Conservation (phyloP, 2,113 vertebrate species). For the Nycticryphes semicollaris region DNA sequence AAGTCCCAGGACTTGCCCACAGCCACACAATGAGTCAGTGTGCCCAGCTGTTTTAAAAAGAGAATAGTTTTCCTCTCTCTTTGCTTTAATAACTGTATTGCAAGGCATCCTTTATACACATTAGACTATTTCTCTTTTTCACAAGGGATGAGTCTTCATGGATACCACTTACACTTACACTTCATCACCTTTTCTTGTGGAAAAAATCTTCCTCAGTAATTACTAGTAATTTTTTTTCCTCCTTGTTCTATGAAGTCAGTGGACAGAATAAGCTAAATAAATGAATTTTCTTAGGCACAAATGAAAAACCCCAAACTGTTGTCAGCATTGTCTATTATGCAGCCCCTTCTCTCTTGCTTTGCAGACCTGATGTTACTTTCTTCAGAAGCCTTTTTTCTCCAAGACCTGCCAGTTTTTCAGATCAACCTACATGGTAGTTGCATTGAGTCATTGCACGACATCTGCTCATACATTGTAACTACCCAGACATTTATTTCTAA, state of each 20-base stretch:
- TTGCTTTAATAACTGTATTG: not conserved
- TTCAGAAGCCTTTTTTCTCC: not conserved
- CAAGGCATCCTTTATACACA: not conserved
- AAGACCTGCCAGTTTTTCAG: not conserved
- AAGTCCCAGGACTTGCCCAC: not conserved
- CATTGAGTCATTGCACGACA: not conserved
- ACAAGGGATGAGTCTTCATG: not conserved
- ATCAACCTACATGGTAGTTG: not conserved
- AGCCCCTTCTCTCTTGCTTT: not conserved
- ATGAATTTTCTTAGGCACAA: not conserved
- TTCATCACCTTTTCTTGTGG: not conserved
- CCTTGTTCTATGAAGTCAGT: not conserved
- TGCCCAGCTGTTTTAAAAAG: not conserved
- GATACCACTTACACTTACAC: not conserved
- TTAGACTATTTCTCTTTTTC: not conserved
- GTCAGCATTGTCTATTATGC: not conserved
- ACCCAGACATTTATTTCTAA: not conserved
- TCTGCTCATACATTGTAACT: not conserved
- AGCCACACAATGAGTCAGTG: not conserved
- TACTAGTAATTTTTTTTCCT: not conserved
- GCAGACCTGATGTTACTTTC: not conserved
- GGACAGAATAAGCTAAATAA: not conserved
- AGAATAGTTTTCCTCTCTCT: not conserved
- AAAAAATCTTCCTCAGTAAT: not conserved
- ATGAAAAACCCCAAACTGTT: not conserved